These are phyloP conservation scores for Herminia tarsipennalis DNA, from an alignment of 2,888 invertebrate species.

Conservation along the genomic window DNA sequence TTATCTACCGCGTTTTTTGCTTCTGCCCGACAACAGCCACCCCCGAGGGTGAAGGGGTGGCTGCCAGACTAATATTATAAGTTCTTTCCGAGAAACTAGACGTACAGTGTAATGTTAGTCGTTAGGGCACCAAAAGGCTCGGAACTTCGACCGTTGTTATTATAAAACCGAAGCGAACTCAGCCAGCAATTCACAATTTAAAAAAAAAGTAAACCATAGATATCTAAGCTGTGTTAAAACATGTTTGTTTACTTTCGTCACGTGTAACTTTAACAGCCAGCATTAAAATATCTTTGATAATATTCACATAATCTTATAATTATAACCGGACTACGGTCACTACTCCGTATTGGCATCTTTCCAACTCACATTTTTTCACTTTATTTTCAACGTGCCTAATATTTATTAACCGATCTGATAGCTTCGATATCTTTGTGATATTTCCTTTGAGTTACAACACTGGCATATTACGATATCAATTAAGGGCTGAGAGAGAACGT, in stretches of 20 bases:
- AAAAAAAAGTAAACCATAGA: too few relatives aligned
- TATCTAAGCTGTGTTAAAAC: too few relatives aligned
- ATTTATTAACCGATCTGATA: conserved; percentile 13
- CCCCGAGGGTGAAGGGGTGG: conserved; percentile 9
- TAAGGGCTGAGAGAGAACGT: conserved; percentile 23
- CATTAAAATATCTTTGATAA: conserved; percentile 6
- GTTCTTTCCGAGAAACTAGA: conserved; percentile 33
- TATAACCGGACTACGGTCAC: conserved; percentile 8
- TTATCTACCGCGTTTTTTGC: conserved; percentile 29
- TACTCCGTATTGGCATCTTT: conserved; percentile 22
- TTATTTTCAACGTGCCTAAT: conserved; percentile 19
- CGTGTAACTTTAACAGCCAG: background rate
- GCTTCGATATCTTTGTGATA: background rate
- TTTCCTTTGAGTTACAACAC: too few relatives aligned
- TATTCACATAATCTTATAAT: conserved; percentile 4
- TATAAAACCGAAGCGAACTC: conserved; percentile 5
- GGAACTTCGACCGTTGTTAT: background rate
- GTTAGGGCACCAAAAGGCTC: conserved; percentile 14
- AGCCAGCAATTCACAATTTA: too few relatives aligned
- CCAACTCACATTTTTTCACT: conserved; percentile 34
- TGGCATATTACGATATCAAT: background rate
- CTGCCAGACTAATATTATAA: conserved; percentile 40
- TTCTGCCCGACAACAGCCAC: conserved; percentile 5
- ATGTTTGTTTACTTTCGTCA: too few relatives aligned
- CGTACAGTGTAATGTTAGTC: conserved; percentile 31